Evolutionary conservation across 2,113 vertebrate species (phyloP).

Genomic region (Diadophis punctatus): DNA sequence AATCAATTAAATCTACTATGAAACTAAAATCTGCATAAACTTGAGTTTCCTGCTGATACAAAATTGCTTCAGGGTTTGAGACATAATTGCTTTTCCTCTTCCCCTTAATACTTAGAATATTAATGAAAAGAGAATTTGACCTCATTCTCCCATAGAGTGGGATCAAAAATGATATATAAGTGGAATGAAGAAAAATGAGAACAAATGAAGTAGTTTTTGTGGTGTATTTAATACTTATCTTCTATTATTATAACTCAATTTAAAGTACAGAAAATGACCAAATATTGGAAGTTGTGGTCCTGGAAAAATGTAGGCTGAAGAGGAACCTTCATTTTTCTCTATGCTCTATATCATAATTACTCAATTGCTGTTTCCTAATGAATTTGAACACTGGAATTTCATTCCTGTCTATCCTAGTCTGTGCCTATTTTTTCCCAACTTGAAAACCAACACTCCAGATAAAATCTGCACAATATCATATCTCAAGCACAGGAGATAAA

Average conservation of each 20-base stretch:
- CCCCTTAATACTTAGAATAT: not conserved
- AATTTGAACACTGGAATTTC: not conserved
- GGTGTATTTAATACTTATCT: not conserved
- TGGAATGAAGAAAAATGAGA: not conserved
- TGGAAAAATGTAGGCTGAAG: not conserved
- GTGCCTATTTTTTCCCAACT: not conserved
- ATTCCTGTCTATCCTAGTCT: not conserved
- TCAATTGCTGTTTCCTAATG: not conserved
- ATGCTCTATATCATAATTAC: not conserved
- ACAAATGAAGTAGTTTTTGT: not conserved
- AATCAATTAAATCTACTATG: not conserved
- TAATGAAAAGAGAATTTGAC: slow-evolving; percentile 13
- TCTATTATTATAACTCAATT: not conserved
- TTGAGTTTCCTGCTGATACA: not conserved
- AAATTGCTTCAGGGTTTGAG: slow-evolving; percentile 4
- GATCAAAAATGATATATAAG: slow-evolving; percentile 18
- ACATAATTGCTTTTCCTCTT: slow-evolving; percentile 11
- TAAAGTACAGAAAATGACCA: not conserved
- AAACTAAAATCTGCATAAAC: not conserved
- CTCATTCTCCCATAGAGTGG: not conserved
- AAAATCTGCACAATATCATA: not conserved
- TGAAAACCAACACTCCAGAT: not conserved
- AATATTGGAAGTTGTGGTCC: not conserved
- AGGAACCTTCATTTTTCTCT: not conserved
- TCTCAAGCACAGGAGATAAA: not conserved